Percentiles rank a stretch among this genome's conserved stretches.
Conservation (phyloP, 2,888 invertebrate species). For the Elmis aenea region DNA sequence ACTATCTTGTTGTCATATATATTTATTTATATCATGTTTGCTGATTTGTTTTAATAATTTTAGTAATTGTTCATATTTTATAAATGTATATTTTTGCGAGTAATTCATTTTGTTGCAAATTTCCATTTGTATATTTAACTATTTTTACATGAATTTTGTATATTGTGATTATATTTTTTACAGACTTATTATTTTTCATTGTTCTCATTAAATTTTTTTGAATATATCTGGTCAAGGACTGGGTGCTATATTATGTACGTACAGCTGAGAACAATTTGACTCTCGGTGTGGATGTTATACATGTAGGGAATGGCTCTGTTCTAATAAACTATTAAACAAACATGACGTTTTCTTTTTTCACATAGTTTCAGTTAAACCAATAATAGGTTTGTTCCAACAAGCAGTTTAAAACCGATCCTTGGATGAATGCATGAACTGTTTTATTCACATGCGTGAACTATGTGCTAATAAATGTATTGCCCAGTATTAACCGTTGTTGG, state of each 20-base stretch:
- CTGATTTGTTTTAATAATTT: constrained; percentile 7
- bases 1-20: too few relatives aligned
- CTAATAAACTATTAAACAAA: constrained; percentile 29
- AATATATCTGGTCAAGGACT: background rate
- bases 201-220: constrained; percentile 1
- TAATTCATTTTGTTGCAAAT: constrained; percentile 7
- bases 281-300: constrained; percentile 33
- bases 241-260: constrained; percentile 1
- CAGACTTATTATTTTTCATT: constrained; percentile 7
- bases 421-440: too few relatives aligned
- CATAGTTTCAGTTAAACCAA: background rate
- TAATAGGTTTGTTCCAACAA: too few relatives aligned
- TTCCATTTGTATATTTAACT: constrained; percentile 14
- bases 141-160: constrained; percentile 7
- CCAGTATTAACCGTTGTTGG: too few relatives aligned
- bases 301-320: constrained; percentile 45
- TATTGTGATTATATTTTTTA: constrained; percentile 11
- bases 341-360: constrained; percentile 10
- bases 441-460: too few relatives aligned
- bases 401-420: too few relatives aligned
- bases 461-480: too few relatives aligned
- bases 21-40: constrained; percentile 6
- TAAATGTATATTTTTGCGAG: constrained; percentile 16
- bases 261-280: background rate
- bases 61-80: constrained; percentile 3